Percentiles rank a stretch among this genome's conserved stretches.
Evolutionary conservation across 2,888 invertebrate species (phyloP).

Genomic region (Thymelicus lineola): DNA sequence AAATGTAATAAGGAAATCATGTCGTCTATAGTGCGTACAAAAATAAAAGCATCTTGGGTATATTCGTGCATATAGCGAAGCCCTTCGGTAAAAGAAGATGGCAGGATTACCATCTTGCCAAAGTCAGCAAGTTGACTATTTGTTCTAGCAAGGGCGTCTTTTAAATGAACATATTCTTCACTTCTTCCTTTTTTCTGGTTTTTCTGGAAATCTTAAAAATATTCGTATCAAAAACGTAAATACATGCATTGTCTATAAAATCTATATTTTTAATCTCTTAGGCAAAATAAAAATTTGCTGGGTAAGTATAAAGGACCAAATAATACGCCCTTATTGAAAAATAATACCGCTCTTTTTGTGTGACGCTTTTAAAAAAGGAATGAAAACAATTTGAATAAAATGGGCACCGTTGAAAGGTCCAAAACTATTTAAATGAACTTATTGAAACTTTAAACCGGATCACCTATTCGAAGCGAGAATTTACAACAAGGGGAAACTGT

Average conservation of each 20-base stretch:
- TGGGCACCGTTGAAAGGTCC: conserved; percentile 40
- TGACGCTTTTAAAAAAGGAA: neutral
- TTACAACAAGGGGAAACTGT: conserved; percentile 78
- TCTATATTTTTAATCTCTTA: too few species aligned
- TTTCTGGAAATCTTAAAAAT: too few species aligned
- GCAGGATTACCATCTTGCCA: conserved; percentile 18
- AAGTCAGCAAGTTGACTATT: too few species aligned
- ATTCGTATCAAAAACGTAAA: too few species aligned
- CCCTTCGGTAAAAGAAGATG: conserved; percentile 39
- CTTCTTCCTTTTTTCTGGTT: too few species aligned
- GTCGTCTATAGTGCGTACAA: conserved; percentile 20
- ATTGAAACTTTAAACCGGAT: conserved; percentile 77
- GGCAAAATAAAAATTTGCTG: too few species aligned
- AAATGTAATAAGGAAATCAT: conserved; percentile 31
- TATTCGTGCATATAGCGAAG: conserved; percentile 40
- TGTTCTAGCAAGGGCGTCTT: conserved; percentile 31
- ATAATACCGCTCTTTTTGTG: neutral
- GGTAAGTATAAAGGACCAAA: too few species aligned
- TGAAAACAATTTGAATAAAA: conserved; percentile 3
- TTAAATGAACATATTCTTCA: conserved; percentile 37
- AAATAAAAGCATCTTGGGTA: conserved; percentile 40
- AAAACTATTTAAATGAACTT: conserved; percentile 69
- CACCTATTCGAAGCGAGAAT: conserved; percentile 70
- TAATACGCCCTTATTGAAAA: neutral
- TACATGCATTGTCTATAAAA: too few species aligned